Percentiles rank a stretch among this genome's conserved stretches.
These are phyloP conservation scores for Microplitis demolitor DNA, from an alignment of 1,140 invertebrate genomes.

Conservation along the genomic window DNA sequence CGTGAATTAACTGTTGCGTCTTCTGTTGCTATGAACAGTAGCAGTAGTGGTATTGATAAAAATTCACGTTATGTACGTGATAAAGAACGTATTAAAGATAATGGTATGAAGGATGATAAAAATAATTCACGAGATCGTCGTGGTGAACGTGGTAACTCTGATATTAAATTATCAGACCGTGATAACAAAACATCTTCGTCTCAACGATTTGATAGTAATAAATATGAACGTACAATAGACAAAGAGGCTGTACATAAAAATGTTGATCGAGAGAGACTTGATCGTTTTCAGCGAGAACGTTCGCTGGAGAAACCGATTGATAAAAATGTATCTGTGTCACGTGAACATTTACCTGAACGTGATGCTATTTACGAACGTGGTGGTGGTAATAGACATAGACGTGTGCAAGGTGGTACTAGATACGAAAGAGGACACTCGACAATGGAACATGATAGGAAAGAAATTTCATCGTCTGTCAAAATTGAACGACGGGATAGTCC, in stretches of 20 bases:
- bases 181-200: constrained; percentile 36
- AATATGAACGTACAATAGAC: constrained; percentile 46
- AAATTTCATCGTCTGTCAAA: constrained; percentile 40
- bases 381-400: constrained; percentile 43
- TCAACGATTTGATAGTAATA: constrained; percentile 43
- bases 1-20: constrained; percentile 31
- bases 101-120: constrained; percentile 37
- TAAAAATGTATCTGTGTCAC: constrained; percentile 28
- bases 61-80: constrained; percentile 44
- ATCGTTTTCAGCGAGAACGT: constrained; percentile 48
- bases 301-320: constrained; percentile 48
- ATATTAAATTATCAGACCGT: constrained; percentile 45
- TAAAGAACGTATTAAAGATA: constrained; percentile 49
- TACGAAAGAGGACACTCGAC: constrained; percentile 43
- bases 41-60: constrained; percentile 31
- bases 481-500: constrained; percentile 49
- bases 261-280: constrained; percentile 44
- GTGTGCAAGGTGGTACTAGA: constrained; percentile 39
- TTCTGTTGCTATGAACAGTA: background rate
- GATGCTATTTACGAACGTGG: constrained; percentile 49
- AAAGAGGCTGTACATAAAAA: constrained; percentile 44
- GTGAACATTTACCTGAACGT: constrained; percentile 34
- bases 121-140: constrained; percentile 47
- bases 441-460: constrained; percentile 45
- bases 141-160: constrained; percentile 49